These are phyloP conservation scores for Oplegnathus fasciatus DNA, from an alignment of 2,113 vertebrate genomes.

Conservation along the genomic window DNA sequence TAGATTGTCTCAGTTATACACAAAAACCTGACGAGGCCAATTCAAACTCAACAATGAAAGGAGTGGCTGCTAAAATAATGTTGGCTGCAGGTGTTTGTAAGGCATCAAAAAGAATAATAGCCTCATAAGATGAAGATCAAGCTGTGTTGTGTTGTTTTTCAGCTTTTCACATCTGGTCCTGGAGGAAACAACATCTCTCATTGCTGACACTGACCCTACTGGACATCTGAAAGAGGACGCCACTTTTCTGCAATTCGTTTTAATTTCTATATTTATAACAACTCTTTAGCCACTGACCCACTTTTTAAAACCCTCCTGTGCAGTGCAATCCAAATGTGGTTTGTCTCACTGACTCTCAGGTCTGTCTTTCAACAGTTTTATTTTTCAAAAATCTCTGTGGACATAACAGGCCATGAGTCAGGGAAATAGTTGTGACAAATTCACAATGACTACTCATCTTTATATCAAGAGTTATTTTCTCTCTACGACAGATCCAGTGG, in stretches of 20 bases:
- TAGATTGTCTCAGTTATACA: constrained; percentile 11
- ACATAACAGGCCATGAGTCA: constrained; percentile 37
- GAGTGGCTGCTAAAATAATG: constrained; percentile 1
- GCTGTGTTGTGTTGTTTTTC: not conserved
- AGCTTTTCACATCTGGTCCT: constrained; percentile 1
- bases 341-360: not conserved
- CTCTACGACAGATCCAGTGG: constrained; percentile 13
- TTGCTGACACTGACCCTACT: not conserved
- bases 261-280: not conserved
- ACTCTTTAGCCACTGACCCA: not conserved
- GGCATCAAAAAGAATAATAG: not conserved
- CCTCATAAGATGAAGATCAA: constrained; percentile 11
- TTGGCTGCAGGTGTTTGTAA: constrained; percentile 9
- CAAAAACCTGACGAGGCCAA: constrained; percentile 6
- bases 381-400: constrained; percentile 25
- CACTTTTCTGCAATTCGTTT: not conserved
- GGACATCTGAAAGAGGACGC: not conserved
- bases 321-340: not conserved
- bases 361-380: constrained; percentile 14
- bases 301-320: constrained; percentile 2
- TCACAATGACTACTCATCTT: constrained; percentile 48
- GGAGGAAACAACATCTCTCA: not conserved
- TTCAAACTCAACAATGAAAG: constrained; percentile 6
- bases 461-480: constrained; percentile 52
- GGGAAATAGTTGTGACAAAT: constrained; percentile 45